These are phyloP conservation scores for Diaphora mendica DNA, from an alignment of 2,888 invertebrate genomes.

Conservation along the genomic window DNA sequence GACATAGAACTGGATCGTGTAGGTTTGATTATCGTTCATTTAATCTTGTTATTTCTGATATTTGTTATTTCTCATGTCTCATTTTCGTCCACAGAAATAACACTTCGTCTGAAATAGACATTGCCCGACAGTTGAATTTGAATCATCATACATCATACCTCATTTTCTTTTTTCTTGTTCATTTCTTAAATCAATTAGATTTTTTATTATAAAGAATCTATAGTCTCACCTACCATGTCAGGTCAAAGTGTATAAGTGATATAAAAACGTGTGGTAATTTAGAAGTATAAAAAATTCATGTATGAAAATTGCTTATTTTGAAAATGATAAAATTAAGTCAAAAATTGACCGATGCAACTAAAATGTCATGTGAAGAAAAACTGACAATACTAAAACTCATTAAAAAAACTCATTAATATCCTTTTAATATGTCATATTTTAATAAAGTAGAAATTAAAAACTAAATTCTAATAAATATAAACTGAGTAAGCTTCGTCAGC, in stretches of 20 bases:
- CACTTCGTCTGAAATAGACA: too few relatives aligned
- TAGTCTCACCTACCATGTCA: neutral
- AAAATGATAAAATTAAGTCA: too few relatives aligned
- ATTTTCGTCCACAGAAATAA: neutral
- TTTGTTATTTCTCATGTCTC: neutral
- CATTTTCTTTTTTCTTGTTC: neutral
- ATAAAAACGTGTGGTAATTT: too few relatives aligned
- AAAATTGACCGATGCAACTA: too few relatives aligned
- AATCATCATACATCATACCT: too few relatives aligned
- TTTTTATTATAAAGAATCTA: neutral
- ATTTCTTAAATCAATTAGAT: too few relatives aligned
- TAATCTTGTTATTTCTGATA: constrained; percentile 22
- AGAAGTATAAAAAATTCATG: too few relatives aligned
- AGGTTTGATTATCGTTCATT: constrained; percentile 36
- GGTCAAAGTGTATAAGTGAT: neutral
- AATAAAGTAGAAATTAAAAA: neutral
- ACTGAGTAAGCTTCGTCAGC: neutral
- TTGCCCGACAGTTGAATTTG: too few relatives aligned
- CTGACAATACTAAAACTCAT: too few relatives aligned
- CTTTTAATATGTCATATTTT: neutral
- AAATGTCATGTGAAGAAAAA: too few relatives aligned
- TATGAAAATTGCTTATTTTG: too few relatives aligned
- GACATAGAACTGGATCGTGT: constrained; percentile 31
- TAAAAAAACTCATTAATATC: too few relatives aligned
- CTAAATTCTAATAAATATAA: neutral